Evolutionary conservation across 2,113 vertebrate species (phyloP), one percentile per base, ranked within the genome.

Genomic region (Herpailurus yagouaroundi): DNA sequence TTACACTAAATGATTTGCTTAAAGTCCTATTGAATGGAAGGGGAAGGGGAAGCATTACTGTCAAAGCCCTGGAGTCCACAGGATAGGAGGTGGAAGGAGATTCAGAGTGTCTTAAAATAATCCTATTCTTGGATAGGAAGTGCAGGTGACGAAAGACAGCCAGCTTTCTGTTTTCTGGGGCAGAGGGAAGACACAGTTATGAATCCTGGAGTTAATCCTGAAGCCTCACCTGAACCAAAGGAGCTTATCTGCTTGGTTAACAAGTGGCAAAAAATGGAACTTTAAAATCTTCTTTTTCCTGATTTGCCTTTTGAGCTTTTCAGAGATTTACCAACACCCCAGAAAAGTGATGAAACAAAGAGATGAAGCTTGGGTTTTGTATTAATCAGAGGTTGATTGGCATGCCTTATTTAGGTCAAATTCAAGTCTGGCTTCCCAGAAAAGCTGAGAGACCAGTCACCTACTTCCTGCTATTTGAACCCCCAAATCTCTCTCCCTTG

Each of bases 191-290:
- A 79, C 15, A 19, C 11, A 12, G 33, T 74, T 80, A 81, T 60
- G 84, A 95, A 80, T 85, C 60, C 81, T 21, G 4, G 12, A 94
- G n/a, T 94, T 91, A 81, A 88, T 92, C 60, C 64, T 83, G 41
- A 74, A 92, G n/a, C 38, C 81, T 93, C 55, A 23, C 25, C 95
- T 80, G 69, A 95, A 87, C 77, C 66, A 76, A 74, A 97, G 79
- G 27, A 89, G 74, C 66, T 94, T 80, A 63, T 86, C 89, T 92
- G 81, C 60, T 74, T 90, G 63, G n/a, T 71, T 89, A 96, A 95
- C 69, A 92, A 84, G 80, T 80, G 77, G 41, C 11, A 16, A 83
- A 95, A 93, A 68, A 45, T 16, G 18, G 29, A 60, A 79, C 50
- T 91, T 97, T 15, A 31, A 55, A 66, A 85, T 77, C 57, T 66